Conservation (phyloP, 2,888 invertebrate genomes). For the Drosophila antonietae region DNA sequence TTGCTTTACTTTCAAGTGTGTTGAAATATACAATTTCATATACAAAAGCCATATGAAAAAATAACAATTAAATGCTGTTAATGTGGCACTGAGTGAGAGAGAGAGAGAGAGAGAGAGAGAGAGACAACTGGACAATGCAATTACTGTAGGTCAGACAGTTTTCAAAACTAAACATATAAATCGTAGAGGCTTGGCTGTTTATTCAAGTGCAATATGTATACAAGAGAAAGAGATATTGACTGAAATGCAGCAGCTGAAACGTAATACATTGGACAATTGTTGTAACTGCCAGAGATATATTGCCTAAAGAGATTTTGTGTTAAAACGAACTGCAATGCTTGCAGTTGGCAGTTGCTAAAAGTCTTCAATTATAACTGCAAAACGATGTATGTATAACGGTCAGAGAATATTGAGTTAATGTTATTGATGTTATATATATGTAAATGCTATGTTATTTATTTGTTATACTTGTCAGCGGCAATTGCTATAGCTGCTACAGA, state of each 20-base stretch:
- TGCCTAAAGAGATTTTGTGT: neutral
- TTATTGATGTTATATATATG: neutral
- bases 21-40: conserved; percentile 4
- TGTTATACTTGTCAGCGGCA: neutral
- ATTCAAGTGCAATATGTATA: neutral
- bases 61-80: conserved; percentile 5
- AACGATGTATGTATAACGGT: no score
- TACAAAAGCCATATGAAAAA: neutral
- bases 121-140: neutral
- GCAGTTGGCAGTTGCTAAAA: neutral
- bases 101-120: neutral
- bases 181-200: neutral
- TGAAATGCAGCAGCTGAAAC: no score
- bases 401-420: no score
- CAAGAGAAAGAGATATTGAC: neutral
- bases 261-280: neutral
- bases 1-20: conserved; percentile 18
- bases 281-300: neutral
- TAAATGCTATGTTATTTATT: neutral
- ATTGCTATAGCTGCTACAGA: neutral
- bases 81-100: neutral
- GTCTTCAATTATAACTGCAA: no score
- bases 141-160: neutral
- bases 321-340: neutral
- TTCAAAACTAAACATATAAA: neutral